phyloP scores from a whole-genome alignment of 2,888 invertebrate genomes.

The Cryptocephalus primarius region DNA sequence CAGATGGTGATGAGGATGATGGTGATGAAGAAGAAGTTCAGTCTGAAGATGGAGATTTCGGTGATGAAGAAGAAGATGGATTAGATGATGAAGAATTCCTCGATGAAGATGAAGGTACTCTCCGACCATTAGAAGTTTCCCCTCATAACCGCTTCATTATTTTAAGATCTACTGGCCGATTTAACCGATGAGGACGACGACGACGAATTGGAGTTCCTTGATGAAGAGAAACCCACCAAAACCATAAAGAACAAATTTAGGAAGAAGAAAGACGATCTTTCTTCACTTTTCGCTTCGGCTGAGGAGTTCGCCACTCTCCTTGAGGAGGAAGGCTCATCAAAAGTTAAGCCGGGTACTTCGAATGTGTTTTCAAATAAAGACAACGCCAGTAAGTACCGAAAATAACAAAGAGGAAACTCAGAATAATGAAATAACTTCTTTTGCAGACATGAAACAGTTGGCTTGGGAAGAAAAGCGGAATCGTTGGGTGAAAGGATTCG shows the following conservation, averaged over 20 bases:
- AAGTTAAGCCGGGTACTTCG: constrained; percentile 48
- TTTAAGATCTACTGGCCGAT: constrained; percentile 23
- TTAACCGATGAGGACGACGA: constrained; percentile 29
- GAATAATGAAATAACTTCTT: constrained; percentile 2
- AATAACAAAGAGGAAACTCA: background rate
- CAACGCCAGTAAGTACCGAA: constrained; percentile 52
- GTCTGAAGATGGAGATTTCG: background rate
- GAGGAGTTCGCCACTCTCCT: constrained; percentile 82
- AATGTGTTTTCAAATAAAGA: constrained; percentile 63
- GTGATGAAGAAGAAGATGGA: background rate
- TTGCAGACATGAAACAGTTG: constrained; percentile 54
- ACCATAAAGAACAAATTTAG: constrained; percentile 6
- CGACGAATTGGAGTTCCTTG: constrained; percentile 36
- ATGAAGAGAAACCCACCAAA: constrained; percentile 16
- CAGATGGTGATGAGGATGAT: constrained; percentile 37
- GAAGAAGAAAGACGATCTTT: constrained; percentile 37
- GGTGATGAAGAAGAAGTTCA: constrained; percentile 28
- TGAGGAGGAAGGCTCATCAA: constrained; percentile 66
- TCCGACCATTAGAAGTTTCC: no score
- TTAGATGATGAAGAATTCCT: no score
- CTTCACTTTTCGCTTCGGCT: constrained; percentile 68
- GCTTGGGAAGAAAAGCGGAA: constrained; percentile 72
- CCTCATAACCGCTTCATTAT: background rate
- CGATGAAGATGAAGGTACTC: no score
- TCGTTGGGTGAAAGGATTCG: constrained; percentile 49